Evolutionary conservation across 2,797 vertebrate genomes (phyloP).

Genomic region (Sarcoramphus papa): DNA sequence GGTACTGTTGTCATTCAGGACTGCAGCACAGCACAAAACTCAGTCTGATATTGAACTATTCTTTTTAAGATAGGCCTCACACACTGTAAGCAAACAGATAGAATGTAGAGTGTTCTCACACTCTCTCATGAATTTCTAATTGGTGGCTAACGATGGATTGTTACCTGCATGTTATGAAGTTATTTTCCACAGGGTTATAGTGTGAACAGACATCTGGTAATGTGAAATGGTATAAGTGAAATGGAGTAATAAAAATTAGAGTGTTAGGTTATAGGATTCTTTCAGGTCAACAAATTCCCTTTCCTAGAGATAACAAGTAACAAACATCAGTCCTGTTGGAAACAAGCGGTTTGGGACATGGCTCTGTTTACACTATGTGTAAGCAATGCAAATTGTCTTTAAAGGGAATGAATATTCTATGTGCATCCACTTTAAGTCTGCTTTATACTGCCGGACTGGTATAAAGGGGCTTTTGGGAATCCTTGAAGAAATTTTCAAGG

Average conservation of each 20-base stretch:
- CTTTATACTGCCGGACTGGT: neutral
- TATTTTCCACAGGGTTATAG: slow-evolving; percentile 24
- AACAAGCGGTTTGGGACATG: neutral
- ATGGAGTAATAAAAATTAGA: slow-evolving; percentile 23
- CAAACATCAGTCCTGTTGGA: neutral
- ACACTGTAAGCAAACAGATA: neutral
- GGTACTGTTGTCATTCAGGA: neutral
- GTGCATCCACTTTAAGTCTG: neutral
- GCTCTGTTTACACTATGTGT: neutral
- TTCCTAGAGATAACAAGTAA: neutral
- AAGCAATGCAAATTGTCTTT: neutral
- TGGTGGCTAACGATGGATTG: slow-evolving; percentile 30
- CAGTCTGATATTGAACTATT: neutral
- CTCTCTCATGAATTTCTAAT: slow-evolving; percentile 42
- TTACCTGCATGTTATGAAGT: neutral
- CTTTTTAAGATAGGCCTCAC: neutral
- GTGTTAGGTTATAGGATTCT: neutral
- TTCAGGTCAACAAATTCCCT: neutral
- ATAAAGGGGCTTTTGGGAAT: neutral
- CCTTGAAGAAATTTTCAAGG: neutral
- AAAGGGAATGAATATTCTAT: neutral
- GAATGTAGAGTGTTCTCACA: neutral
- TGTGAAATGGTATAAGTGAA: neutral
- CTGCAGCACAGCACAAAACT: neutral
- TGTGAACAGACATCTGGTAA: slow-evolving; percentile 3